A percentile compares a stretch with the other conserved stretches of the same genome.
Conservation (phyloP, 1,140 invertebrate genomes). For the Caenorhabditis inopinata region DNA sequence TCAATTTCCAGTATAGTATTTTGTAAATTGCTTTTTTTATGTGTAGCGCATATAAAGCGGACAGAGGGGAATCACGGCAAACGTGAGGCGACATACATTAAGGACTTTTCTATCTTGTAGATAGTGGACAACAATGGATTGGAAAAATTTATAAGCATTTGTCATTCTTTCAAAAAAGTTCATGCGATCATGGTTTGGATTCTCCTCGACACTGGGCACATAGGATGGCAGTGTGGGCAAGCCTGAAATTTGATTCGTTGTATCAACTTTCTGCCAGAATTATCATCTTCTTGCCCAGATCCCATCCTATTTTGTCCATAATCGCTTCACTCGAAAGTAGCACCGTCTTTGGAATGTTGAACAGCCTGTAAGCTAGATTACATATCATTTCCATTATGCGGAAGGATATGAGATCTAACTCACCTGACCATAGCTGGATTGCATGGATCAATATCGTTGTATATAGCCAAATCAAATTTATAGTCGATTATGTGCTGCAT, state of each 20-base stretch:
- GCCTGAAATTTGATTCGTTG: background rate
- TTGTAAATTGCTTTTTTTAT: too few relatives aligned
- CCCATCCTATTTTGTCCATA: conserved; percentile 9
- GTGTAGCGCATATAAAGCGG: too few relatives aligned
- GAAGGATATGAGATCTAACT: conserved; percentile 25
- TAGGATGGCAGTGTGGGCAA: background rate
- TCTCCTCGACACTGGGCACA: conserved; percentile 2
- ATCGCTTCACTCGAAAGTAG: conserved; percentile 1
- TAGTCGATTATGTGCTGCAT: background rate
- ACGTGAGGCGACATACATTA: background rate
- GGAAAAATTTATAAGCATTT: conserved; percentile 7
- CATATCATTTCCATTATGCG: conserved; percentile 23
- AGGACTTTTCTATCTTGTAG: conserved; percentile 4
- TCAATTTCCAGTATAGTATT: too few relatives aligned
- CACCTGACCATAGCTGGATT: background rate
- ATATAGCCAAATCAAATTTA: background rate
- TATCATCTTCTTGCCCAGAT: background rate
- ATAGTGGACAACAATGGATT: conserved; percentile 31
- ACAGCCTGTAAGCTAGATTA: conserved; percentile 24
- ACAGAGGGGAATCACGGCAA: background rate
- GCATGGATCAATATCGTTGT: conserved; percentile 9
- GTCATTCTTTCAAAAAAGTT: conserved; percentile 1
- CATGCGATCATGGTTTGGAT: conserved; percentile 11
- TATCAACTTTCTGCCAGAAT: background rate
- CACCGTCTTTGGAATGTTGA: conserved; percentile 2